Evolutionary conservation across 2,888 invertebrate genomes (phyloP).

Genomic region (Atherix ibis): DNA sequence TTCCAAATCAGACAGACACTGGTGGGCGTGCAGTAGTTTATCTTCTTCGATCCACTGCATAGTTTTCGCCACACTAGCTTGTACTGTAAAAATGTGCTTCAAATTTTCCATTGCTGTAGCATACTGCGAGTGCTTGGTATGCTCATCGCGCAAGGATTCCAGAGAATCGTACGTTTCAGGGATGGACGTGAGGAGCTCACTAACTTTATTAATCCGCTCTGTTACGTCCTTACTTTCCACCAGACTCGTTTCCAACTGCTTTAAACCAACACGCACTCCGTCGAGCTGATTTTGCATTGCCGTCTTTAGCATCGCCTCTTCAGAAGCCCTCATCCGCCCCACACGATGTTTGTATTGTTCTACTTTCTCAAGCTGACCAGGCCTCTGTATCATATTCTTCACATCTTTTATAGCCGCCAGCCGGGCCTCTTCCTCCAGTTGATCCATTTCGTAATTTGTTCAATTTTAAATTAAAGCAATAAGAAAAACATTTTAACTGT

Average conservation of each 20-base stretch:
- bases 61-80: conserved; percentile 88
- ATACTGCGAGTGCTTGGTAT: conserved; percentile 88
- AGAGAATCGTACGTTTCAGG: conserved; percentile 67
- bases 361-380: conserved; percentile 88
- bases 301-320: conserved; percentile 58
- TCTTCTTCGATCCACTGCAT: conserved; percentile 89
- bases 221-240: conserved; percentile 66
- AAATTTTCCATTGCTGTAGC: conserved; percentile 96
- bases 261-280: conserved; percentile 85
- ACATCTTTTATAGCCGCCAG: conserved; percentile 68
- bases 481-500: too few relatives aligned
- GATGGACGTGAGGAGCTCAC: conserved; percentile 55
- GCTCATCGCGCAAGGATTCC: conserved; percentile 78
- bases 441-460: too few relatives aligned
- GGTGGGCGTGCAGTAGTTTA: conserved; percentile 87
- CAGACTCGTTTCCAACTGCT: conserved; percentile 72
- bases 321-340: conserved; percentile 28
- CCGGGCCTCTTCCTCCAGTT: conserved; percentile 63
- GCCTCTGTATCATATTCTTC: conserved; percentile 81
- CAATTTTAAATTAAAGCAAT: too few relatives aligned
- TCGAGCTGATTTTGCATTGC: conserved; percentile 97
- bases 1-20: conserved; percentile 85
- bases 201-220: conserved; percentile 58
- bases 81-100: conserved; percentile 95
- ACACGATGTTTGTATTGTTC: conserved; percentile 30